phyloP scores from a whole-genome alignment of 1,140 invertebrate species.

The Olivierus martensii region DNA sequence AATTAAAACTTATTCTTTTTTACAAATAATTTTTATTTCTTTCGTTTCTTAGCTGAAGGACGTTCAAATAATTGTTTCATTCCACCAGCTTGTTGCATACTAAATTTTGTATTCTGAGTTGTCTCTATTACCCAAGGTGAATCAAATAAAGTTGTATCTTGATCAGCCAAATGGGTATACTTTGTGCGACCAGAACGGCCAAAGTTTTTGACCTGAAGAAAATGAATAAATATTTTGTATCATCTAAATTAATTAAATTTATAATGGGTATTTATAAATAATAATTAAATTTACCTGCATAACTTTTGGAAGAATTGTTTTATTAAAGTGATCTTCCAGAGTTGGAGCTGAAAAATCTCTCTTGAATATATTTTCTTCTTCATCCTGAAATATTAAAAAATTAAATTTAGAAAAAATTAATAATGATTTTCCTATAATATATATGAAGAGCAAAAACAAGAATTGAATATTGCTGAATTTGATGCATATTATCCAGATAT shows the following conservation, averaged over 20 bases:
- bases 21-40: constrained; percentile 26
- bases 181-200: constrained; percentile 95
- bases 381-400: no score
- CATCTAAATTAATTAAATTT: background rate
- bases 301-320: constrained; percentile 95
- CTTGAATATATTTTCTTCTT: constrained; percentile 84
- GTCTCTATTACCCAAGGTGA: constrained; percentile 92
- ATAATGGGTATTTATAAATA: background rate
- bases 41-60: constrained; percentile 44
- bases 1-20: no score
- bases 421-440: no score
- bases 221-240: constrained; percentile 2
- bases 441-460: no score
- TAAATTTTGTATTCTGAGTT: constrained; percentile 74
- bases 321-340: constrained; percentile 98
- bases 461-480: no score
- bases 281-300: constrained; percentile 59
- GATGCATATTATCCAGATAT: no score
- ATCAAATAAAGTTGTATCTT: constrained; percentile 97
- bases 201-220: constrained; percentile 85
- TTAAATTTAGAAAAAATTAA: no score
- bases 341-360: constrained; percentile 94
- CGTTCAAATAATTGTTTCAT: constrained; percentile 86
- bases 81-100: constrained; percentile 81
- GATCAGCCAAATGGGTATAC: constrained; percentile 97